Base-by-base conservation (phyloP, 2,888 invertebrate species). In the Meiosimyza platycephala region DNA sequence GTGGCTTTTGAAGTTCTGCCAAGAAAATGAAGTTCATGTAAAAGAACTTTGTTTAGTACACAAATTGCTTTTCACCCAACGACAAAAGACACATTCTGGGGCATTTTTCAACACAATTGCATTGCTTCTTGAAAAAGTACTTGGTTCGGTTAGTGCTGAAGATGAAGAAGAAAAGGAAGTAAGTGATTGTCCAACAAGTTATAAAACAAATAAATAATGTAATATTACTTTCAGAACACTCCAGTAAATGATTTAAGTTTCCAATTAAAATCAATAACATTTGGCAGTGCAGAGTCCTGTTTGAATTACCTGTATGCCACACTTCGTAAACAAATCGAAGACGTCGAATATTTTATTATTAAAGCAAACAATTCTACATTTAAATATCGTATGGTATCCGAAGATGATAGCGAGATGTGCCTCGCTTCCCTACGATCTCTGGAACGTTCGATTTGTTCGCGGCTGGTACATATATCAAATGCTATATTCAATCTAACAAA, bases 391-490 rank as follows among this genome's bases (percentile, higher is more conserved):
- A 87, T 89, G 75, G 86, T 88, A 52, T 81, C 88, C 1, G 88
- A 89, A 69, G 84, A 85, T 40, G 86, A 88, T 76, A 85, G 87
- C 1, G 87, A 88, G 72, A 88, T 88, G 80, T 84, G 82, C 71
- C 78, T 86, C 64, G 88, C 89, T 64, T 84, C 86, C 75, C 80
- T 91, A 60, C 89, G 88, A 78, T 83, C 85, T 1, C 88, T 89
- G 78, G 91, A 91, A 81, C 87, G 89, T 59, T 89, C 89, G 15
- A 84, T 91, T 40, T 91, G 90, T 77, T 88, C 88, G n/a, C 90
- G 91, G 76, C 80, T 91, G 57, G 89, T 89, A 54, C 88, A 90
- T 48, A 85, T 91, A 12, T 88, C 90, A 2, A 88, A 89, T 55
- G 88, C 90, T 12, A 80, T 91, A 63, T 85, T 88, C 70, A 88